Evolutionary conservation across 1,140 invertebrate species (phyloP), one percentile per base, ranked within the genome.

Genomic region (Cydia fagiglandana): DNA sequence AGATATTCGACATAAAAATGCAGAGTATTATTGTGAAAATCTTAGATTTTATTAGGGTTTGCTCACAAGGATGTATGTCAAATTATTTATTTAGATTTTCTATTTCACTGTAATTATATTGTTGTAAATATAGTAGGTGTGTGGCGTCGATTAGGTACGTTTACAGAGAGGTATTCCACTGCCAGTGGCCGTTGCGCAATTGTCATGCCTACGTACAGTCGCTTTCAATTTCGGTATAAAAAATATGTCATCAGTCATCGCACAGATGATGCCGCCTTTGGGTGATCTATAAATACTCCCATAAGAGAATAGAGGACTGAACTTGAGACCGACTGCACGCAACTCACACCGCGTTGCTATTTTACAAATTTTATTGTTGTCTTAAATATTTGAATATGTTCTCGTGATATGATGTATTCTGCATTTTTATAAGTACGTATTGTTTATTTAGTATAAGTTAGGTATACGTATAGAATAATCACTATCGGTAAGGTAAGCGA

Each of bases 391-490:
- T 68, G 24, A 34, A n/a, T 34, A 68, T 68, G n/a, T 64, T 64
- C 73, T 74, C 68, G 76, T 73, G 77, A 38, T 73, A 10, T 75
- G 73, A 80, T 79, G 79, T 86, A 84, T 90, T 91, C 86, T 92
- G 89, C 87, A 88, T 89, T 89, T 86, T 82, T 83, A 81, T 81
- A 80, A 78, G 75, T 70, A 41, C 78, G 75, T 70, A 41, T 38
- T 38, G 34, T 70, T 38, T 70, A 73, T 79, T 79, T 88, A 90
- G 83, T 61, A 73, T 91, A 91, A 91, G 86, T 77, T 89, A 88
- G 87, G 73, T 85, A 82, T 90, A 89, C 81, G 82, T 86, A 77
- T 89, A 91, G 85, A 80, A 68, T 89, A 86, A 85, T 83, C 81
- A 82, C 73, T 80, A 78, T 70, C 34, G 66, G 38, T 86, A 85